Evolutionary conservation across 2,797 vertebrate genomes (phyloP), one percentile per base, ranked within the genome.

Genomic region (Smutsia temminckii): DNA sequence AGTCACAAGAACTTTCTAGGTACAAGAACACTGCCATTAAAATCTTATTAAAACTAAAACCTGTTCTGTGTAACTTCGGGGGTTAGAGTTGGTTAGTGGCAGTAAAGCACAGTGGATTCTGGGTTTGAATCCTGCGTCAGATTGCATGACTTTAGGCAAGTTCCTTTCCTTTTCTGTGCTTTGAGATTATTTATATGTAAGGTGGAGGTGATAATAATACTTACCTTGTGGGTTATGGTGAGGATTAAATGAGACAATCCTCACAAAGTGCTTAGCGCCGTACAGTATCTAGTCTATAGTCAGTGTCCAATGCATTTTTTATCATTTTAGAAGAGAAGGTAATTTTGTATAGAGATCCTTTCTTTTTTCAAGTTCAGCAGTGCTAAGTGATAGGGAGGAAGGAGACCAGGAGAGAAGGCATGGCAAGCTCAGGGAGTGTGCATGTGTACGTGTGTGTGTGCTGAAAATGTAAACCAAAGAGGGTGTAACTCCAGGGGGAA

Each of bases 271-370:
- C 23, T 93, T 80, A 69, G 75, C 92, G 53, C 25, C 49, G 51
- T 37, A 37, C 12, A 72, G 29, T 40, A 27, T 59, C 46, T 78
- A 55, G 68, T 21, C 55, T 42, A 37, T 14, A 9, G n/a, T 71
- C 68, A 84, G 55, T 20, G 10, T 12, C 51, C 27, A 68, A 34
- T 17, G 40, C 49, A 32, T 9, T 6, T 37, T 37, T n/a, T 88
- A 66, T 61, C 49, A 53, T 89, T 86, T 87, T 13, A 25, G 91
- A 78, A 95, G 59, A 94, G 80, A 83, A 32, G 25, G 27, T 49
- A 16, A 66, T 64, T 93, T 63, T 89, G 61, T 37, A 90, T 32
- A 27, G 37, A 87, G 46, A 92, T 3, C 34, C 55, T 83, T 88
- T 93, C 16, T 13, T 75, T 75, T 51, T 37, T 94, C 55, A n/a